Evolutionary conservation across 2,113 vertebrate genomes (phyloP).

Genomic region (Geococcyx californianus): DNA sequence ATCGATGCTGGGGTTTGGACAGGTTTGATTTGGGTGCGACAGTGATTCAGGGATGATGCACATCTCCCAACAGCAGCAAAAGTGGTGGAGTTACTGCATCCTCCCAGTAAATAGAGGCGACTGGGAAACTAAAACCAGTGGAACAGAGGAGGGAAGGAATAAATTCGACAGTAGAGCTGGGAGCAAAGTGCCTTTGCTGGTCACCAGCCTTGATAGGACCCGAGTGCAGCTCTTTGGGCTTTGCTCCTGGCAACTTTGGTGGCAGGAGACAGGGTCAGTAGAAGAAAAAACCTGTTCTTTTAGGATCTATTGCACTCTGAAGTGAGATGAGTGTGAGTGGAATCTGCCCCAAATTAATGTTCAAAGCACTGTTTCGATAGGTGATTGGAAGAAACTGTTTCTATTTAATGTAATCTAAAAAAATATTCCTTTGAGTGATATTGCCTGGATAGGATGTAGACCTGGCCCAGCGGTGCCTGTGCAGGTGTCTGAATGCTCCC

Average conservation of each 20-base stretch:
- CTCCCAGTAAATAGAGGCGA: not conserved
- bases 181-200: not conserved
- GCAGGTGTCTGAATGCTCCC: rapidly evolving
- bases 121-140: not conserved
- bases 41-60: not conserved
- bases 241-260: not conserved
- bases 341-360: no score
- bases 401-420: not conserved
- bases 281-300: not conserved
- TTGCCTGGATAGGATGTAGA: no score
- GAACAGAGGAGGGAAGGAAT: not conserved
- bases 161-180: not conserved
- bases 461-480: no score
- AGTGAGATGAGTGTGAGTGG: not conserved
- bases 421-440: not conserved
- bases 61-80: not conserved
- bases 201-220: rapidly evolving
- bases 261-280: not conserved
- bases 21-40: not conserved
- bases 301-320: rapidly evolving
- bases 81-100: not conserved
- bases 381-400: not conserved
- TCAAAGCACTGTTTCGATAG: not conserved
- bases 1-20: not conserved
- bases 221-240: rapidly evolving